Evolutionary conservation across 2,113 vertebrate genomes (phyloP).

Genomic region (Scatophagus argus): DNA sequence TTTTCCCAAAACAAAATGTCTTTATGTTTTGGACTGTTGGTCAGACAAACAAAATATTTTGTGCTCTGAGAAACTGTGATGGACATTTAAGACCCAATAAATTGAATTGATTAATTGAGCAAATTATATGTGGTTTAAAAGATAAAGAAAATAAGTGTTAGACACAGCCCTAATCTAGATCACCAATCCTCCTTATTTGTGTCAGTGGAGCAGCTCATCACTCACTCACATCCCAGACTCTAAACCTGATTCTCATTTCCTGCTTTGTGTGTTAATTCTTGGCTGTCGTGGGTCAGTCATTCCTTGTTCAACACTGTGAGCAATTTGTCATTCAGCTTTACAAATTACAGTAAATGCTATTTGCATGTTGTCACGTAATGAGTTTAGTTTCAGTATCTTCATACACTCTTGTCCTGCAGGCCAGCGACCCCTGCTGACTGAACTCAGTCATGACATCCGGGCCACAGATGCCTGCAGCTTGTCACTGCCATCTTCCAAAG

Average conservation of each 20-base stretch:
- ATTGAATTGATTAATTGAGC: neutral
- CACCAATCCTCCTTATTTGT: neutral
- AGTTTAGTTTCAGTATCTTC: neutral
- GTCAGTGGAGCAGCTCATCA: constrained; percentile 16
- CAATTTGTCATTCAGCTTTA: neutral
- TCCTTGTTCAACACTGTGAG: neutral
- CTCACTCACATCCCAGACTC: neutral
- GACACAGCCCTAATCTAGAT: neutral
- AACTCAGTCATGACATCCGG: constrained; percentile 7
- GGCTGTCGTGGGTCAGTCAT: neutral
- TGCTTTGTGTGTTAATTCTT: neutral
- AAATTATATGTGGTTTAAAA: neutral
- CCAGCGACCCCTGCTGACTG: constrained; percentile 46
- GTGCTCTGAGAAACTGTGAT: neutral
- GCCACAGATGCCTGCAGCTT: neutral
- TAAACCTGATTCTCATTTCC: neutral
- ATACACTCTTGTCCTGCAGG: neutral
- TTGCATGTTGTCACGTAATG: too few species aligned
- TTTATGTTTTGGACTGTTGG: neutral
- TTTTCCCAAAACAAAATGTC: too few species aligned
- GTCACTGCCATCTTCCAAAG: neutral
- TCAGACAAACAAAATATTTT: neutral
- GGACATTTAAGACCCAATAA: neutral
- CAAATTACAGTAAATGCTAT: neutral
- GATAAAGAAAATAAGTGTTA: neutral